Base-by-base conservation (phyloP, 2,113 vertebrate species). In the Bombycilla garrulus region DNA sequence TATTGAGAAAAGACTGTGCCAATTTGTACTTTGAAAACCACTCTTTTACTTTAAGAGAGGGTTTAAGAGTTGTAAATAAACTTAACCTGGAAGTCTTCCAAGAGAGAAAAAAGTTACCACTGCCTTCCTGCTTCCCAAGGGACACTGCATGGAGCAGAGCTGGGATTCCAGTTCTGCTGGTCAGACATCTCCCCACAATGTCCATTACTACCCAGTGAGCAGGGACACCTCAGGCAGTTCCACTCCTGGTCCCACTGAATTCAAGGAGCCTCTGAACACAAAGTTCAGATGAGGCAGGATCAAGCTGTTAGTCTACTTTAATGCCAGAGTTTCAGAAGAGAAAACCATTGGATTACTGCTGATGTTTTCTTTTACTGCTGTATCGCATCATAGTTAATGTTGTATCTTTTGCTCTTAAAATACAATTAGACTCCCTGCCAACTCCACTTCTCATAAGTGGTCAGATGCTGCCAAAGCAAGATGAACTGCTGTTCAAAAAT, bases 391-490 rank as follows among this genome's bases (percentile, higher is more conserved):
- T 19, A 85, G 36, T 77, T 83, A 66, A 74, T 67, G 25, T 31
- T 93, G 76, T 66, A 48, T 31, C 73, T 97, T 92, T 60, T 64
- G 17, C 24, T 77, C 65, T 81, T 81, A 78, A 92, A 96, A 83
- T 42, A 67, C 8, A 44, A 71, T 48, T 67, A 90, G 56, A 45
- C 21, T 96, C 47, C 47, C 21, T 81, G 92, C 90, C 94, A 94
- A 54, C 36, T 69, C 20, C 18, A 12, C 18, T 88, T 86, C 80
- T 94, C 45, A 33, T 64, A 69, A 96, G 82, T 14, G 45, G 36
- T 88, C 65, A 42, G 40, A 81, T 81, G n/a, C 51, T 92, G 92
- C 93, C 95, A 94, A 93, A 90, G 47, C 67, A 82, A 88, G 67
- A 91, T 14, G 62, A 96, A 88, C 44, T 50, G 74, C 40, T 1